Percentiles rank a stretch among this genome's conserved stretches.
Conservation (phyloP, 1,140 invertebrate genomes). For the Diachasma alloeum region DNA sequence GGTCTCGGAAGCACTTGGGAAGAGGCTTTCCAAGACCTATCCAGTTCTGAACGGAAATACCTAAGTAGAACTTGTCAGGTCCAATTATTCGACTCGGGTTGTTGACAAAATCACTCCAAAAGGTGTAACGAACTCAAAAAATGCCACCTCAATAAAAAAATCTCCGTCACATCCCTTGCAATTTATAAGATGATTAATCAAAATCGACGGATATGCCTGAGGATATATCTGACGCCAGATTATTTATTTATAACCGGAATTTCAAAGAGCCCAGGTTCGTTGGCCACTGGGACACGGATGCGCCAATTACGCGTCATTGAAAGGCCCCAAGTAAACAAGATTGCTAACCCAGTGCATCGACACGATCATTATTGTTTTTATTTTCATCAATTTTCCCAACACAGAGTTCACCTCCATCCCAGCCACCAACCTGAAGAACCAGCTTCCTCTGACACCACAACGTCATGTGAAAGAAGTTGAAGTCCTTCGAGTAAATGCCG, state of each 20-base stretch:
- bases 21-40: too few relatives aligned
- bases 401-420: not conserved
- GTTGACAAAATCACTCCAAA: too few relatives aligned
- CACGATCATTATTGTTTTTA: slow-evolving; percentile 5
- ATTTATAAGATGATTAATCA: not conserved
- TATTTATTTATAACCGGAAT: slow-evolving; percentile 7
- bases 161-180: not conserved
- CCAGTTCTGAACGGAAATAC: too few relatives aligned
- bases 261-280: not conserved
- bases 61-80: too few relatives aligned
- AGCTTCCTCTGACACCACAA: not conserved
- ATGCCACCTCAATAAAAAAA: too few relatives aligned
- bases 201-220: not conserved
- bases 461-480: slow-evolving; percentile 11
- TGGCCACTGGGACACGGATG: not conserved
- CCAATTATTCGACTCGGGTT: too few relatives aligned
- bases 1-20: too few relatives aligned
- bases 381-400: not conserved
- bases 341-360: slow-evolving; percentile 11
- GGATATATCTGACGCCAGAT: not conserved
- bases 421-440: not conserved
- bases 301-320: slow-evolving; percentile 6
- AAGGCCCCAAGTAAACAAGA: not conserved
- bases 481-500: slow-evolving; percentile 3
- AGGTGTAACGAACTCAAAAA: too few relatives aligned